A percentile compares a stretch with the other conserved stretches of the same genome.
Evolutionary conservation across 1,140 invertebrate species (phyloP).

Genomic region (Diuraphis noxia): DNA sequence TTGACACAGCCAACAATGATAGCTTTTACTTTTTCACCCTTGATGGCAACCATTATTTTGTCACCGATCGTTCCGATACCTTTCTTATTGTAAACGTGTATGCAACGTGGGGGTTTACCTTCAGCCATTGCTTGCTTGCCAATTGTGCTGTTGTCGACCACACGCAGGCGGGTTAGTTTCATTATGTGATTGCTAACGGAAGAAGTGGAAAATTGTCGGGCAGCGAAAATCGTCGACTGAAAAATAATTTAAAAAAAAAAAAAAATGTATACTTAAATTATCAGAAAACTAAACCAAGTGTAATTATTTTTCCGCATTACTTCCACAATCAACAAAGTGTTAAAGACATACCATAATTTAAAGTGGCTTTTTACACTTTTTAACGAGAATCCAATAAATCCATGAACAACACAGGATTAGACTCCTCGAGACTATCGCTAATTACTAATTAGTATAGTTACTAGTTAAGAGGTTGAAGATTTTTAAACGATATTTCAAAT

Average conservation of each 20-base stretch:
- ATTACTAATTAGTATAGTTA: too few relatives aligned
- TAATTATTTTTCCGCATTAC: background rate
- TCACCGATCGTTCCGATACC: constrained; percentile 74
- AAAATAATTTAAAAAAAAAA: background rate
- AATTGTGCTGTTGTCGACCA: constrained; percentile 94
- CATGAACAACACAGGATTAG: background rate
- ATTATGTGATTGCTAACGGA: constrained; percentile 56
- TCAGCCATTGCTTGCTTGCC: constrained; percentile 91
- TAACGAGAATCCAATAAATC: background rate
- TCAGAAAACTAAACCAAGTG: background rate
- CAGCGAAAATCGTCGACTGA: background rate
- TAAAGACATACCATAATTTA: background rate
- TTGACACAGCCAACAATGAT: constrained; percentile 92
- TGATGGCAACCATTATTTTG: constrained; percentile 91
- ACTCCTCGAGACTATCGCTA: too few relatives aligned
- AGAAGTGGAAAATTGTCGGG: constrained; percentile 54
- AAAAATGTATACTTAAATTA: background rate
- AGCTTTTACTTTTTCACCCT: constrained; percentile 94
- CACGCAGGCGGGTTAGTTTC: constrained; percentile 77
- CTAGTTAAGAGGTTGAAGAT: background rate
- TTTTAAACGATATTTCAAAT: too few relatives aligned
- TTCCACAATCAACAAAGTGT: background rate
- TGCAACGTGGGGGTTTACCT: constrained; percentile 86
- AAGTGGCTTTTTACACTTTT: background rate
- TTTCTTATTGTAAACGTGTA: constrained; percentile 85